Base-by-base conservation (phyloP, 1,140 invertebrate genomes). In the Meloidogyne floridensis region DNA sequence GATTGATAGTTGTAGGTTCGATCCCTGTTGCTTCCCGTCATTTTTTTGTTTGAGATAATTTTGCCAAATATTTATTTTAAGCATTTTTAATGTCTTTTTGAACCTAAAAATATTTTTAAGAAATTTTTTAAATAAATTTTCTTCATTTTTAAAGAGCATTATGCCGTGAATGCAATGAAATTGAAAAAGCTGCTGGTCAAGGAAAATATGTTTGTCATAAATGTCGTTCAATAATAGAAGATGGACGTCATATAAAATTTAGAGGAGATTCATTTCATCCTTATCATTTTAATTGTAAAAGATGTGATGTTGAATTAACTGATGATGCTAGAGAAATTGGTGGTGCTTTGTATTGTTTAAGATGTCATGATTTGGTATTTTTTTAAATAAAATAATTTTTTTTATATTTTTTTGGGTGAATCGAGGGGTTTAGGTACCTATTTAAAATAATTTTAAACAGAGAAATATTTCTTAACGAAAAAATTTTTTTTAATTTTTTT, bases 201-300 rank as follows among this genome's bases (percentile, higher is more conserved):
- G 96, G 96, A 82, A 96, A 97, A 91, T 97, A 98, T 91, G 94
- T 98, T 89, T 99, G 97, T 91, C 95, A 98, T 91, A 98, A 98
- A 90, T 99, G 97, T 93, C 96, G 98, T 95, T 94, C 95, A 7
- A 93, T 97, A 3, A 98, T 99, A 86, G 97, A 99, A 90, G 96
- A 97, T 84, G 95, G 96, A 86, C 95, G 96, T 86, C 96, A 97
- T 70, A 92, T 99, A 83, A 94, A 96, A 86, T 98, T 95, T 91
- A 94, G 95, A 71, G 96, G 96, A 53, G 97, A 99, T 91, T 94
- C 96, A 2, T 99, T 96, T 92, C 98, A 99, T 92, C 95, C 96
- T 0, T 99, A 99, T 92, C 98, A 99, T 91, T 99, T 99, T 91
- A 98, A 97, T 89, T 99, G 98, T 90, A 94, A 86, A 80, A 81